Evolutionary conservation across 2,113 vertebrate species (phyloP).

Genomic region (Dermatemys mawii): DNA sequence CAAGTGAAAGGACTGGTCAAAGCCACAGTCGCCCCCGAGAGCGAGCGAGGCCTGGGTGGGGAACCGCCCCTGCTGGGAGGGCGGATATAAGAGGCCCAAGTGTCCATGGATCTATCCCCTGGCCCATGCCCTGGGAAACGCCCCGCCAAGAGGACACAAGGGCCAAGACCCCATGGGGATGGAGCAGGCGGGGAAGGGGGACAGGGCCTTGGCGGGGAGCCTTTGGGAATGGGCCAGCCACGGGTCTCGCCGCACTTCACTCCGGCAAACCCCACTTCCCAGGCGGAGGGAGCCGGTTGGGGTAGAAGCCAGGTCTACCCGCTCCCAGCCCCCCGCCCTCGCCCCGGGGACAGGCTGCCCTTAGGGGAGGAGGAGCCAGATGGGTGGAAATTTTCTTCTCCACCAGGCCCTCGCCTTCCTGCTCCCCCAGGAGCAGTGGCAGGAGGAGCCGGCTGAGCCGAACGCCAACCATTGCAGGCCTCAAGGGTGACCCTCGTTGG

Average conservation of each 20-base stretch:
- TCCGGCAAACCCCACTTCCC: neutral
- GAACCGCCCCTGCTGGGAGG: neutral
- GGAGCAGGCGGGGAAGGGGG: accelerated
- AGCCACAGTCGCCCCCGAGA: accelerated
- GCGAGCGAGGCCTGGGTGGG: neutral
- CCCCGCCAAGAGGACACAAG: neutral
- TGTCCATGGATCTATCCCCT: neutral
- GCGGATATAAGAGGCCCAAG: neutral
- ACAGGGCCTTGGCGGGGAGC: neutral
- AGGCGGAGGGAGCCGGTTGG: too few relatives aligned
- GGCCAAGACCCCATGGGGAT: neutral
- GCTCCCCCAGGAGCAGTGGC: neutral
- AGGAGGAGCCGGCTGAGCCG: neutral
- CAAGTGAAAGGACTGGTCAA: neutral
- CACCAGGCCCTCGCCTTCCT: neutral
- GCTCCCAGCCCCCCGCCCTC: neutral
- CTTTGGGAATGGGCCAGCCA: too few relatives aligned
- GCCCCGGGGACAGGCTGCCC: neutral
- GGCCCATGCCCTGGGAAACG: neutral
- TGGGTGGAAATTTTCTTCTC: neutral
- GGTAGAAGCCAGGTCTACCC: neutral
- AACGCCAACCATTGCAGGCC: neutral
- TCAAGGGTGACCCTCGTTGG: accelerated
- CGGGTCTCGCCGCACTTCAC: too few relatives aligned
- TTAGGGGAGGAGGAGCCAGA: neutral